Base-by-base conservation (phyloP, 1,140 invertebrate genomes). In the Dendrolimus punctatus region DNA sequence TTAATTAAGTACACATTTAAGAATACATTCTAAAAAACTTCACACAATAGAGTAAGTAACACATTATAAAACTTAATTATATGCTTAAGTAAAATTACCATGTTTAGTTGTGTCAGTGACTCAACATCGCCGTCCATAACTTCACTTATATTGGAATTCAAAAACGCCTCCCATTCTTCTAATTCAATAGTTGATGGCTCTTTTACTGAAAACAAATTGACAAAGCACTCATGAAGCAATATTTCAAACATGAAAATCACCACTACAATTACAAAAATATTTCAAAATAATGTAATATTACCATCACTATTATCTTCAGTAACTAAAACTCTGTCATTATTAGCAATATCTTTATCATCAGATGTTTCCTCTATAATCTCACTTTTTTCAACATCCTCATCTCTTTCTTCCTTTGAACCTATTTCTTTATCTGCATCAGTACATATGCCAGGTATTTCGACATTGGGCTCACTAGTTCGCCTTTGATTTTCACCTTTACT, bases 161-260 rank as follows among this genome's bases (percentile, higher is more conserved):
- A 59, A 87, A 95, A 91, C 49, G 92, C 90, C 73, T 94, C 88
- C 94, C 94, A 96, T 80, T 96, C 94, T 58, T 95, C 94, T 60
- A 93, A 91, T 82, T 96, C 94, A 49, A 95, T 93, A 5, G 92
- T 91, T 40, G 88, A 87, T 48, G 88, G 89, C 60, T 87, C 80
- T 60, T 85, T 80, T 5, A 70, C 80, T 86, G 67, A 10, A 79
- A 76, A 38, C 54, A 64, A 55, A 49, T 49, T 36, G 49, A 56
- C 42, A 43, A 50, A 0, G 3, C 9, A n/a, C 9, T 46, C n/a
- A 46, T 23, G 36, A n/a, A 6, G 36, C 36, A 46, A 5, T 8
- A n/a, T 40, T 7, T 50, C 9, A n/a, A 7, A 41, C 2, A 40
- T n/a, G 36, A 40, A 23, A 8, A 8, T 10, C 6, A 49, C 5